Evolutionary conservation across 2,888 invertebrate species (phyloP).

Genomic region (Troglohyphantes excavatus): DNA sequence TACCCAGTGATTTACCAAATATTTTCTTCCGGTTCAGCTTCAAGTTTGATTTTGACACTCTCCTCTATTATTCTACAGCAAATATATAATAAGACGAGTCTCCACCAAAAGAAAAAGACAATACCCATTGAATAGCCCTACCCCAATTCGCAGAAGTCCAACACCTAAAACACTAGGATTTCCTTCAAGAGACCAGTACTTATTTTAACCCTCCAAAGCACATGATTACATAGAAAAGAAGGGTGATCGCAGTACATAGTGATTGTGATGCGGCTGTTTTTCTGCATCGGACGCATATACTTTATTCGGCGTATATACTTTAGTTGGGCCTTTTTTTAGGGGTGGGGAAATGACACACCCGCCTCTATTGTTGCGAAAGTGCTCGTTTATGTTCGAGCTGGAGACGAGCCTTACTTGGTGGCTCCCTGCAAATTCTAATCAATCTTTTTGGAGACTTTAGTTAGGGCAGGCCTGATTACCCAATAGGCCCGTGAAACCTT

Average conservation of each 20-base stretch:
- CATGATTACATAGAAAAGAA: not conserved
- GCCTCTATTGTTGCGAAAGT: constrained; percentile 42
- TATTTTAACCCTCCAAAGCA: not conserved
- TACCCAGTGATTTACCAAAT: no score
- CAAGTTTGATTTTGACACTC: no score
- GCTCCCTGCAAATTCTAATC: no score
- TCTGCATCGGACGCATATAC: not conserved
- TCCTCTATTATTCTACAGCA: not conserved
- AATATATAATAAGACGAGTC: not conserved
- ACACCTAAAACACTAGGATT: not conserved
- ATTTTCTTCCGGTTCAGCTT: no score
- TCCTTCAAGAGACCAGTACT: not conserved
- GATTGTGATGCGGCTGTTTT: not conserved
- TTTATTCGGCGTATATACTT: not conserved
- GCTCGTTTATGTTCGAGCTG: not conserved
- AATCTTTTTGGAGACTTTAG: no score
- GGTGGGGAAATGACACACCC: constrained; percentile 20
- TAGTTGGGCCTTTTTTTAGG: not conserved
- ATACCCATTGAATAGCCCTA: not conserved
- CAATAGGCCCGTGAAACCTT: no score
- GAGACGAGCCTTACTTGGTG: not conserved
- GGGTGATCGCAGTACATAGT: not conserved
- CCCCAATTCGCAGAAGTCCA: not conserved
- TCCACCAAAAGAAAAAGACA: not conserved
- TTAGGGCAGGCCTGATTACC: no score